Conservation (phyloP, 2,888 invertebrate genomes). For the Drosophila putrida region DNA sequence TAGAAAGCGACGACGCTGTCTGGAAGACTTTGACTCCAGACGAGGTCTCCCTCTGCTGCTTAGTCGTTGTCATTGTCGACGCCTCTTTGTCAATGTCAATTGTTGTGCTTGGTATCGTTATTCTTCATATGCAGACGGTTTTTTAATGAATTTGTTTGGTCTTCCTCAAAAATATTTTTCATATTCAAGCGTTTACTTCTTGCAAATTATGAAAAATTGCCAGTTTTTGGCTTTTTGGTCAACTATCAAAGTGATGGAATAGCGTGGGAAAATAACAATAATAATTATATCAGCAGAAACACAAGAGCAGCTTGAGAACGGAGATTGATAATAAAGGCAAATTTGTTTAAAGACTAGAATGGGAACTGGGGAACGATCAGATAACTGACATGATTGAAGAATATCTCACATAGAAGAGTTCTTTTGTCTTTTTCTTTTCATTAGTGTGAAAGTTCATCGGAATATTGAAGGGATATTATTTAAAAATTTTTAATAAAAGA, state of each 20-base stretch:
- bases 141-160: slow-evolving; percentile 58
- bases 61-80: slow-evolving; percentile 23
- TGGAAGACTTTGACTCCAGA: slow-evolving; percentile 21
- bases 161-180: slow-evolving; percentile 42
- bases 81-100: slow-evolving; percentile 68
- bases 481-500: too few species aligned
- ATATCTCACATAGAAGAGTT: not conserved
- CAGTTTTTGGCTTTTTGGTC: slow-evolving; percentile 30
- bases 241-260: slow-evolving; percentile 38
- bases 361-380: not conserved
- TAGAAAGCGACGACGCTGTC: slow-evolving; percentile 46
- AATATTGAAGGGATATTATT: too few species aligned
- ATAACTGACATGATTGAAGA: not conserved
- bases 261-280: slow-evolving; percentile 47
- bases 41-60: not conserved
- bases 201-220: slow-evolving; percentile 56
- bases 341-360: not conserved
- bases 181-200: slow-evolving; percentile 31
- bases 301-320: slow-evolving; percentile 1
- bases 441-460: too few species aligned
- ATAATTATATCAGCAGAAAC: not conserved
- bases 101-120: slow-evolving; percentile 60
- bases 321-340: slow-evolving; percentile 2
- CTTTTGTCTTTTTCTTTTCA: too few species aligned
- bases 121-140: slow-evolving; percentile 56